Conservation (phyloP, 2,797 vertebrate species). For the Coracias cyanogaster region DNA sequence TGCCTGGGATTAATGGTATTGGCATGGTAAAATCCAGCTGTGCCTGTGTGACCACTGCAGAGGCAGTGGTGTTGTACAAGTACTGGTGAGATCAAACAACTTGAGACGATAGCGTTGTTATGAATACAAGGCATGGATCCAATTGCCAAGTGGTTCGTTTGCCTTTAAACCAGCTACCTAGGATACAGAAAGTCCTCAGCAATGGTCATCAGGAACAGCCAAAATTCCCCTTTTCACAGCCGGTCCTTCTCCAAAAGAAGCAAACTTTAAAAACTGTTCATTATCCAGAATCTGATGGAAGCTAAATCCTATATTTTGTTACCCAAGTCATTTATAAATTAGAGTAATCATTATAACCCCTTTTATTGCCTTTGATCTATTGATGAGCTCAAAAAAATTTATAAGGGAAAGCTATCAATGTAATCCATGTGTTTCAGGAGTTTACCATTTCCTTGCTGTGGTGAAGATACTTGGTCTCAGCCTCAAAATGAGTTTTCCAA, state of each 20-base stretch:
- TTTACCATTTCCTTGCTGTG: neutral
- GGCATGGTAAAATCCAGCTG: neutral
- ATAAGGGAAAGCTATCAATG: neutral
- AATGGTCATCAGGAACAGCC: neutral
- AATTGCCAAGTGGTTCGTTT: neutral
- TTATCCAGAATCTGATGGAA: neutral
- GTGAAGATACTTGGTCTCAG: neutral
- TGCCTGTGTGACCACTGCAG: neutral
- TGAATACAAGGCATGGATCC: neutral
- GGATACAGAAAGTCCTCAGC: neutral
- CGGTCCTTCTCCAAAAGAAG: neutral
- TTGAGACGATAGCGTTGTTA: neutral
- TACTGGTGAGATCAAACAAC: neutral
- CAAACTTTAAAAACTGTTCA: neutral
- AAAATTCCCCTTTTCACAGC: neutral
- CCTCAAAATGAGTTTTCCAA: neutral
- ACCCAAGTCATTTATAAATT: neutral
- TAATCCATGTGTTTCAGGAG: neutral
- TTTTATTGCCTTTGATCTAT: neutral
- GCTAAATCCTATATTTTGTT: neutral
- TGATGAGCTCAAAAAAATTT: neutral
- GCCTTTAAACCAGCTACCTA: neutral
- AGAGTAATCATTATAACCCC: neutral
- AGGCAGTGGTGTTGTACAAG: neutral
- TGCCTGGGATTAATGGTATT: neutral